Conservation (phyloP, 2,113 vertebrate genomes). For the Ptyas mucosa region DNA sequence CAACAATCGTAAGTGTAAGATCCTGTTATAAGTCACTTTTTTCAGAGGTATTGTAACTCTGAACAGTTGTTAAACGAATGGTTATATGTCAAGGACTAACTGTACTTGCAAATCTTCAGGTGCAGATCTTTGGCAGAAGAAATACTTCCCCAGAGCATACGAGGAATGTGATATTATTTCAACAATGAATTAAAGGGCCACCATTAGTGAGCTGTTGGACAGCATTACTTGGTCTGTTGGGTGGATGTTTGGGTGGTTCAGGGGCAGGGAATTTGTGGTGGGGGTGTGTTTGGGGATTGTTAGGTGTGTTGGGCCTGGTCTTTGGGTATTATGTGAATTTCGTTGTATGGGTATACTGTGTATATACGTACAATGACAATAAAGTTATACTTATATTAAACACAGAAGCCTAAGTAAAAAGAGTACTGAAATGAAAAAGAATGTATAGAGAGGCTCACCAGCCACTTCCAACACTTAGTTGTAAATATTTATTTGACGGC, state of each 20-base stretch:
- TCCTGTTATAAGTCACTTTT: neutral
- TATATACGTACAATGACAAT: too few relatives aligned
- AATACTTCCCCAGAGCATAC: neutral
- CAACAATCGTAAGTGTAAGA: neutral
- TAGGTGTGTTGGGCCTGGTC: too few relatives aligned
- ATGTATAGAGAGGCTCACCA: slow-evolving; percentile 54
- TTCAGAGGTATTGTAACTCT: neutral
- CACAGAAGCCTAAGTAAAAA: slow-evolving; percentile 24
- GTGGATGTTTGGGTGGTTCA: too few relatives aligned
- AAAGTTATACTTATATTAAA: neutral
- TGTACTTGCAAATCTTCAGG: neutral
- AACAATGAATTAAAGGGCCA: too few relatives aligned
- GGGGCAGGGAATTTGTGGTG: too few relatives aligned
- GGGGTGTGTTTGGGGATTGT: too few relatives aligned
- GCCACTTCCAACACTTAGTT: slow-evolving; percentile 51
- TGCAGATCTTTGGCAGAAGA: slow-evolving; percentile 22
- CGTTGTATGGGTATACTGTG: too few relatives aligned
- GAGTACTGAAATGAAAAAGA: slow-evolving; percentile 54
- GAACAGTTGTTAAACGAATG: neutral
- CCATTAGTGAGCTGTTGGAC: too few relatives aligned
- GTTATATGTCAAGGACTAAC: neutral
- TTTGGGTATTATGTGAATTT: too few relatives aligned
- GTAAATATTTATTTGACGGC: slow-evolving; percentile 67
- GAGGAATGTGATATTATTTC: slow-evolving; percentile 5
- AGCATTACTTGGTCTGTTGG: too few relatives aligned